A percentile compares a stretch with the other conserved stretches of the same genome.
Conservation (phyloP, 2,797 vertebrate species). For the Semaprochilodus insignis region DNA sequence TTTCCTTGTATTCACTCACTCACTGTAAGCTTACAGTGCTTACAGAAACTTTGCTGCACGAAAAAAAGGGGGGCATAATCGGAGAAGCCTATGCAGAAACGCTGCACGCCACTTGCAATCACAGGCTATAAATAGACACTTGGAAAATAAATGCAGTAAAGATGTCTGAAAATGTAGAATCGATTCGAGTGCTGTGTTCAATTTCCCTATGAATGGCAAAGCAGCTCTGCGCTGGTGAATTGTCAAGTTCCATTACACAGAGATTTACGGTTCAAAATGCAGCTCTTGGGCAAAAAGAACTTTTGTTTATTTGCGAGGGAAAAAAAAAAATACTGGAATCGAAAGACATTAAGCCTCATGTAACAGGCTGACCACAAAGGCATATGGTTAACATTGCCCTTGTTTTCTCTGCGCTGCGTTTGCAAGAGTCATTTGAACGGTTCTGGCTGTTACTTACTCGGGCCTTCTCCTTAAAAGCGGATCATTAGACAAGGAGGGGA, state of each 20-base stretch:
- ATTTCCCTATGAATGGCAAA: slow-evolving; percentile 43
- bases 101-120: slow-evolving; percentile 61
- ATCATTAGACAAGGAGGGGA: neutral
- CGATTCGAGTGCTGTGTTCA: slow-evolving; percentile 58
- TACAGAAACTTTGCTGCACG: too few species aligned
- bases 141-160: slow-evolving; percentile 51
- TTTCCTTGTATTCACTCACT: slow-evolving; percentile 66
- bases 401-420: neutral
- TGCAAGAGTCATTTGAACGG: neutral
- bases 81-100: neutral
- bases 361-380: neutral
- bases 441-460: neutral
- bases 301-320: slow-evolving; percentile 46
- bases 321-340: neutral
- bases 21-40: slow-evolving; percentile 49
- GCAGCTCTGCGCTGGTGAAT: slow-evolving; percentile 42
- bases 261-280: slow-evolving; percentile 34
- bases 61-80: slow-evolving; percentile 9
- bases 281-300: slow-evolving; percentile 41
- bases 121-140: slow-evolving; percentile 53
- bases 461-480: neutral
- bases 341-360: neutral
- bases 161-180: slow-evolving; percentile 63
- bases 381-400: slow-evolving; percentile 9
- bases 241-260: slow-evolving; percentile 60